phyloP scores from a whole-genome alignment of 2,888 invertebrate species.

The Pachycephus smyrnensis region DNA sequence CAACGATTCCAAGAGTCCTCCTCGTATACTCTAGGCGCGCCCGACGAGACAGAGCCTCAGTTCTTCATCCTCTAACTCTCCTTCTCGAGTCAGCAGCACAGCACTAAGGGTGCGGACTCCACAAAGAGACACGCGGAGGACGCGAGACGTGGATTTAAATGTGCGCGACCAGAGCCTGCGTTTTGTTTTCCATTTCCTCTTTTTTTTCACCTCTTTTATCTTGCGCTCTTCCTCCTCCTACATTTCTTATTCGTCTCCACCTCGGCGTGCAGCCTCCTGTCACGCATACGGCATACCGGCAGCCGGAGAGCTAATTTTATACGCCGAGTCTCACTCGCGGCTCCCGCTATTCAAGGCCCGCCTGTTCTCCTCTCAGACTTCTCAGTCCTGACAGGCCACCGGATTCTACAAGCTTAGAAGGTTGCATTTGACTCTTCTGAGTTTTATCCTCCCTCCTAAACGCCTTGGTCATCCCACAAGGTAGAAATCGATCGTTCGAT shows the following conservation, averaged over 20 bases:
- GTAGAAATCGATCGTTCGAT: background rate
- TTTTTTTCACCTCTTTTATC: background rate
- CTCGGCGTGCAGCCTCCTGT: slow-evolving; percentile 23
- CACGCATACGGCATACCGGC: slow-evolving; percentile 22
- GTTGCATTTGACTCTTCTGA: background rate
- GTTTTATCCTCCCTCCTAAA: background rate
- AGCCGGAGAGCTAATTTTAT: slow-evolving; percentile 23
- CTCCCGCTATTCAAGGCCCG: slow-evolving; percentile 51
- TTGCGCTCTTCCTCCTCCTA: slow-evolving; percentile 9
- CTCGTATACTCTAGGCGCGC: background rate
- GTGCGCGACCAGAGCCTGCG: background rate
- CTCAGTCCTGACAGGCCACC: background rate
- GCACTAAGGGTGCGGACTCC: background rate
- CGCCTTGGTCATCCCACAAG: background rate
- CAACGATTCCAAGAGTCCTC: background rate
- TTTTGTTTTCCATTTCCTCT: slow-evolving; percentile 6
- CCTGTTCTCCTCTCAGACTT: slow-evolving; percentile 23
- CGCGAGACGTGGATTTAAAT: background rate
- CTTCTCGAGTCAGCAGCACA: background rate
- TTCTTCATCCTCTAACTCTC: background rate
- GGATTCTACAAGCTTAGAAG: background rate
- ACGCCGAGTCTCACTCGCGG: slow-evolving; percentile 26
- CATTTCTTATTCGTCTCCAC: slow-evolving; percentile 26
- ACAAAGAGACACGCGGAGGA: background rate
- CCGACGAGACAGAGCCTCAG: background rate